A percentile compares a stretch with the other conserved stretches of the same genome.
These are phyloP conservation scores for Philopedon plagiatum DNA, from an alignment of 2,888 invertebrate genomes.

Conservation along the genomic window DNA sequence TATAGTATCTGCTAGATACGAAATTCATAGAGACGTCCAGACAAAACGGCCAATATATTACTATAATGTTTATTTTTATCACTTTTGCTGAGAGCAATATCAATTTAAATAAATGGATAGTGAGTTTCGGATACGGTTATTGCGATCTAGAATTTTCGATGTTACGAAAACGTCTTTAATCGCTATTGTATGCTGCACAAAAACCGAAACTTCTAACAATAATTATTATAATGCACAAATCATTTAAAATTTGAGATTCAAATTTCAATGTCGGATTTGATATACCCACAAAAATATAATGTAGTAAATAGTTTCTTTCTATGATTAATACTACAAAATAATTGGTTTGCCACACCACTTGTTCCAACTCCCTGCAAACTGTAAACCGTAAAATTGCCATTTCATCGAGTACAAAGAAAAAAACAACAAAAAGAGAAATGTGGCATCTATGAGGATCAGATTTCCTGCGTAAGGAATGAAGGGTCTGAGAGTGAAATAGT, in stretches of 20 bases:
- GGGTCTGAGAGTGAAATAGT: no score
- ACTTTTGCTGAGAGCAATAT: conserved; percentile 12
- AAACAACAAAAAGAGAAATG: no score
- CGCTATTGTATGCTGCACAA: neutral
- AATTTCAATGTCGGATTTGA: no score
- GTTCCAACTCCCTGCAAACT: no score
- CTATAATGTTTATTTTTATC: conserved; percentile 8
- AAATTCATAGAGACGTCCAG: conserved; percentile 4
- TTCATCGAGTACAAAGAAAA: no score
- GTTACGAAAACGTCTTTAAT: neutral
- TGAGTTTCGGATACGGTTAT: conserved; percentile 7
- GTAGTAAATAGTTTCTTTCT: no score
- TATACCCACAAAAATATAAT: no score
- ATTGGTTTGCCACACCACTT: no score
- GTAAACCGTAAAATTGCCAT: no score
- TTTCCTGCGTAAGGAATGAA: no score
- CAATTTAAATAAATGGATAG: conserved; percentile 19
- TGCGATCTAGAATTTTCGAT: neutral
- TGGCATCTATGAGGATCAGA: no score
- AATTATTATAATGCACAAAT: neutral
- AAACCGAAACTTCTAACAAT: neutral
- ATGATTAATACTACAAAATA: no score
- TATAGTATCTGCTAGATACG: neutral
- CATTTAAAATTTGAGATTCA: neutral
- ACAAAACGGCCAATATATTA: conserved; percentile 14